Evolutionary conservation across 2,888 invertebrate genomes (phyloP).

Genomic region (Tinea semifulvella): DNA sequence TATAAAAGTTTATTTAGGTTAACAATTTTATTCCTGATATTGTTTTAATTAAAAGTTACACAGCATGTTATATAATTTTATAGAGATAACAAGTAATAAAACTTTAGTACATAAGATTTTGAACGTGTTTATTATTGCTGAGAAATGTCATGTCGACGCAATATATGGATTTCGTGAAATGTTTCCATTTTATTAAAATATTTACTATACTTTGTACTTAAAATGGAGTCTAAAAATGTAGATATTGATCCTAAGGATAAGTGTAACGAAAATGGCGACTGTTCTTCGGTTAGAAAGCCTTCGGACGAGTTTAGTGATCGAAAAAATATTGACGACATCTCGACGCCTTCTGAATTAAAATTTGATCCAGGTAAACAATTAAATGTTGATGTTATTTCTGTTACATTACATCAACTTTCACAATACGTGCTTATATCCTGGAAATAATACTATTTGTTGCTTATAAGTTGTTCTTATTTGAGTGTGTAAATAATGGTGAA

Average conservation of each 20-base stretch:
- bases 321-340: slow-evolving; percentile 63
- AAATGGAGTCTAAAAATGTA: slow-evolving; percentile 46
- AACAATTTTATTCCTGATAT: too few species aligned
- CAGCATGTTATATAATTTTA: too few species aligned
- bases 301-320: slow-evolving; percentile 41
- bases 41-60: too few species aligned
- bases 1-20: too few species aligned
- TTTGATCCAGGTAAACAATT: slow-evolving; percentile 70
- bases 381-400: background rate
- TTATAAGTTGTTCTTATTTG: background rate
- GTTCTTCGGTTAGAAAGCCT: slow-evolving; percentile 37
- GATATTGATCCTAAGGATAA: slow-evolving; percentile 39
- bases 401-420: background rate
- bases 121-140: slow-evolving; percentile 2
- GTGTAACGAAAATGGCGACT: slow-evolving; percentile 44
- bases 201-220: slow-evolving; percentile 1
- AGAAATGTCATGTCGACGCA: slow-evolving; percentile 31
- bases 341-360: slow-evolving; percentile 70
- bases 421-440: background rate
- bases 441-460: background rate
- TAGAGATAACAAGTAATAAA: too few species aligned
- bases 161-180: slow-evolving; percentile 3
- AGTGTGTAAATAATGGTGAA: slow-evolving; percentile 11
- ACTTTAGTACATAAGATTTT: background rate
- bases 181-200: slow-evolving; percentile 9